phyloP scores from a whole-genome alignment of 2,797 vertebrate genomes.

The Numenius phaeopus region DNA sequence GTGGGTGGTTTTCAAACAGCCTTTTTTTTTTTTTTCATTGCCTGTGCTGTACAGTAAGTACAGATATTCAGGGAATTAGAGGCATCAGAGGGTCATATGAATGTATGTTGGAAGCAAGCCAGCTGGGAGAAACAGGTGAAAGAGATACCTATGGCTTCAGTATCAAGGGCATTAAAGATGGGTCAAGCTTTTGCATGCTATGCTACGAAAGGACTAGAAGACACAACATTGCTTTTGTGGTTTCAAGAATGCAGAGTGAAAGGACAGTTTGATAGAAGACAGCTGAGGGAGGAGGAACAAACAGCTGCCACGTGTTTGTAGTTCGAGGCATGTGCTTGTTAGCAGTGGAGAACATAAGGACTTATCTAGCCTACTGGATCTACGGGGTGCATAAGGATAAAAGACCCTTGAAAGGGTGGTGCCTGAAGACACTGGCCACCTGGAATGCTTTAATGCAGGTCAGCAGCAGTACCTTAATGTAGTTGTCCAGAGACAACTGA shows the following conservation, averaged over 20 bases:
- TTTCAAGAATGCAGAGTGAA: neutral
- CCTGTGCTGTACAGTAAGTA: neutral
- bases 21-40: neutral
- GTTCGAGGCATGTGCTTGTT: neutral
- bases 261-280: neutral
- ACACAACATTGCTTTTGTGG: neutral
- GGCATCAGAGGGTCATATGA: neutral
- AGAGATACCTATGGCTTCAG: neutral
- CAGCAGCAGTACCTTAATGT: neutral
- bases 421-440: neutral
- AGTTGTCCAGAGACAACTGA: too few species aligned
- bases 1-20: neutral
- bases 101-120: neutral
- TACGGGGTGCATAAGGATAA: neutral
- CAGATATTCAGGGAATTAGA: neutral
- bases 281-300: neutral
- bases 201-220: neutral
- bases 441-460: neutral
- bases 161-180: neutral
- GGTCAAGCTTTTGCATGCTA: neutral
- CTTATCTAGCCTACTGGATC: accelerated
- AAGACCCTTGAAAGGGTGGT: neutral
- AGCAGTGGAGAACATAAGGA: neutral
- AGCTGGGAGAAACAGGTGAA: neutral
- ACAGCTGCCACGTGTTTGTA: neutral